Percentiles rank a stretch among this genome's conserved stretches.
Evolutionary conservation across 2,888 invertebrate species (phyloP).

Genomic region (Noctua janthina): DNA sequence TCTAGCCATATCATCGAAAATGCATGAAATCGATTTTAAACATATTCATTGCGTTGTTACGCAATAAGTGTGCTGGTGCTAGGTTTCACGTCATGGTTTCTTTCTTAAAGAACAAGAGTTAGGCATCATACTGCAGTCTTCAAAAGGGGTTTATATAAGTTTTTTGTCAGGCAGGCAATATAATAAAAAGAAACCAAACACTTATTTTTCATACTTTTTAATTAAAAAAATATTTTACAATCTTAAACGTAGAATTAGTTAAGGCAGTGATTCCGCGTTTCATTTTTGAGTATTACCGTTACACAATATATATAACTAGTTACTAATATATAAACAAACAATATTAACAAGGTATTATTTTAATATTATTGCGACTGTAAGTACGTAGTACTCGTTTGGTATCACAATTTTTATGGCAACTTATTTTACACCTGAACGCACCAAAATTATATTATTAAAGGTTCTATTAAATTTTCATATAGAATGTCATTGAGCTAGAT

Average conservation of each 20-base stretch:
- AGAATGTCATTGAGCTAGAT: constrained; percentile 2
- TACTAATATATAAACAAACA: constrained; percentile 67
- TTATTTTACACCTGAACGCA: constrained; percentile 66
- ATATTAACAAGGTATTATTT: constrained; percentile 67
- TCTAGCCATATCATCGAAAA: no score
- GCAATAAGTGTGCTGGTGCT: neutral
- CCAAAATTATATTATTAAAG: constrained; percentile 48
- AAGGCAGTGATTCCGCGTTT: constrained; percentile 86
- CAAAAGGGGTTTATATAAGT: no score
- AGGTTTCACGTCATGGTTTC: neutral
- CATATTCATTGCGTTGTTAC: neutral
- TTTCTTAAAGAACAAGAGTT: neutral
- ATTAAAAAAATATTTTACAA: constrained; percentile 77
- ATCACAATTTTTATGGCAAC: constrained; percentile 88
- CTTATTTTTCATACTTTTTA: constrained; percentile 65
- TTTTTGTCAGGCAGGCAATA: neutral
- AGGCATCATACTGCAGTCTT: neutral
- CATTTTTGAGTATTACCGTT: constrained; percentile 85
- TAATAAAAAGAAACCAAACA: constrained; percentile 10
- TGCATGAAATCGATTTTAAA: neutral
- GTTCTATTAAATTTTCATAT: neutral
- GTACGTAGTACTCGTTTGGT: constrained; percentile 80
- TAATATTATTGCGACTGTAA: constrained; percentile 66
- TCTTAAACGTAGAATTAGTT: constrained; percentile 85
- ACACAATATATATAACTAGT: constrained; percentile 66